Evolutionary conservation across 1,140 invertebrate genomes (phyloP).

Genomic region (Drosophila mauritiana): DNA sequence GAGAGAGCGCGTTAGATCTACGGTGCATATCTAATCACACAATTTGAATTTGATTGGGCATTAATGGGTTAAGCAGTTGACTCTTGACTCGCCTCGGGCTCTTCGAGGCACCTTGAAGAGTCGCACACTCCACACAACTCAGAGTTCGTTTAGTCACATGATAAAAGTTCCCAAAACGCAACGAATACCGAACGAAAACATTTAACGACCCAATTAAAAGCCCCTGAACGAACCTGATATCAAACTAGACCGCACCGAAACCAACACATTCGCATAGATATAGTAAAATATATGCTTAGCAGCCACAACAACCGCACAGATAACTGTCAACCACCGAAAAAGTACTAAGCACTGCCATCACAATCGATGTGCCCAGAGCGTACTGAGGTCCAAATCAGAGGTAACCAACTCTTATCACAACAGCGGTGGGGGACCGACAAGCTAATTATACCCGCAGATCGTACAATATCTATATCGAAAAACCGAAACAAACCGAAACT

Average conservation of each 20-base stretch:
- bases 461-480: slow-evolving; percentile 32
- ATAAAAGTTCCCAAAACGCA: slow-evolving; percentile 32
- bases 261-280: slow-evolving; percentile 62
- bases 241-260: slow-evolving; percentile 44
- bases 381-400: slow-evolving; percentile 62
- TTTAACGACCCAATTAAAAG: slow-evolving; percentile 83
- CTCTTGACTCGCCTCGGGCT: slow-evolving; percentile 55
- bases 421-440: slow-evolving; percentile 35
- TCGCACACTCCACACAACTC: slow-evolving; percentile 33
- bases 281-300: slow-evolving; percentile 71
- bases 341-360: slow-evolving; percentile 12
- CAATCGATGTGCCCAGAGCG: slow-evolving; percentile 39
- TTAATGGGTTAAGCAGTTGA: slow-evolving; percentile 78
- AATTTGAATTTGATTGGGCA: slow-evolving; percentile 74
- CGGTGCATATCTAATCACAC: slow-evolving; percentile 68
- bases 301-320: slow-evolving; percentile 48
- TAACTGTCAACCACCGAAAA: slow-evolving; percentile 47
- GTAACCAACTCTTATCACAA: slow-evolving; percentile 71
- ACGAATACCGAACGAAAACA: slow-evolving; percentile 50
- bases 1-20: not conserved
- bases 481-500: slow-evolving; percentile 18
- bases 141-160: slow-evolving; percentile 53
- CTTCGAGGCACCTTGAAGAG: slow-evolving; percentile 62
- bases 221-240: slow-evolving; percentile 71
- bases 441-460: slow-evolving; percentile 61